phyloP scores from a whole-genome alignment of 2,113 vertebrate genomes.

The Eleginops maclovinus region DNA sequence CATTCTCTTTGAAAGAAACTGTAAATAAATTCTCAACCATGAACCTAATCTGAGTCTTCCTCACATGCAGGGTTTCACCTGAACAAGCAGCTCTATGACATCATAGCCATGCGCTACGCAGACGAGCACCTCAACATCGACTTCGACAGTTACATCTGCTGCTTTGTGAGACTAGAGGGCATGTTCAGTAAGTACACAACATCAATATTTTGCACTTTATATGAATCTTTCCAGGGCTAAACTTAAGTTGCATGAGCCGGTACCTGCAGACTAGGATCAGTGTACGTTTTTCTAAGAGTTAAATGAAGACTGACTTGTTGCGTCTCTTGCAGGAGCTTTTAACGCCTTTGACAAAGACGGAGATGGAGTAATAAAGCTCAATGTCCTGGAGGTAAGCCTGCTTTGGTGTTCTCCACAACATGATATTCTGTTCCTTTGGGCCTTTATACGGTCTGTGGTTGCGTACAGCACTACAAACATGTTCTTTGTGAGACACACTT shows the following conservation, averaged over 20 bases:
- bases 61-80: conserved; percentile 89
- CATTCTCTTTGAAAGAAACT: neutral
- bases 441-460: too few relatives aligned
- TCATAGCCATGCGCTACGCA: conserved; percentile 96
- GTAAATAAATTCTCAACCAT: neutral
- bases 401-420: neutral
- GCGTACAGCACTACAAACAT: neutral
- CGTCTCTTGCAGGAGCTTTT: conserved; percentile 88
- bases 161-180: conserved; percentile 95
- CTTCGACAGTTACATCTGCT: conserved; percentile 98
- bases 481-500: neutral
- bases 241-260: neutral
- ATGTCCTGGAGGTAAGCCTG: conserved; percentile 91
- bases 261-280: neutral
- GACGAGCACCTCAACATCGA: conserved; percentile 92
- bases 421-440: neutral
- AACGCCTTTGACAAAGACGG: conserved; percentile 96
- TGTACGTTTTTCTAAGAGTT: neutral
- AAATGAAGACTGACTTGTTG: neutral
- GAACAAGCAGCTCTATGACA: conserved; percentile 95
- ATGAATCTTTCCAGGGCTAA: neutral
- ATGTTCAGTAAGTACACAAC: conserved; percentile 94
- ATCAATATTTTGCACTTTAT: neutral
- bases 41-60: neutral
- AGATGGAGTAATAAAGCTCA: conserved; percentile 96